Evolutionary conservation across 2,888 invertebrate genomes (phyloP).

Genomic region (Standfussiana lucernea): DNA sequence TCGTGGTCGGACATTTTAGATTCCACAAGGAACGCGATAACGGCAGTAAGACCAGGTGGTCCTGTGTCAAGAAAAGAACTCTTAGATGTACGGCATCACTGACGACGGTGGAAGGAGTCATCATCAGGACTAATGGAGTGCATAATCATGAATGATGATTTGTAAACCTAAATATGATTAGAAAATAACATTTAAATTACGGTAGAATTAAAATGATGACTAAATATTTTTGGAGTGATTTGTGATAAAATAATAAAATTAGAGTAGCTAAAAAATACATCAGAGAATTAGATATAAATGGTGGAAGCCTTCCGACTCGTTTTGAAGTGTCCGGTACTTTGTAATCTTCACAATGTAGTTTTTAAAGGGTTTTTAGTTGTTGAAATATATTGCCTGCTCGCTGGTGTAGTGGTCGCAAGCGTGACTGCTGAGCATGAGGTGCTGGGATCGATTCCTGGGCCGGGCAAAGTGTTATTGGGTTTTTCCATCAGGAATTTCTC

Average conservation of each 20-base stretch:
- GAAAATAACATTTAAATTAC: neutral
- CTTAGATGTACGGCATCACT: constrained; percentile 67
- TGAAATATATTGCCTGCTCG: no score
- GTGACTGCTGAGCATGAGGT: no score
- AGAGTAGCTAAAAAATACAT: neutral
- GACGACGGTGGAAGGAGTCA: constrained; percentile 62
- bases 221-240: neutral
- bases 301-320: neutral
- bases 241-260: neutral
- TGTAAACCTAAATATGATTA: neutral
- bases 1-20: constrained; percentile 59
- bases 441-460: no score
- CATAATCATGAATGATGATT: constrained; percentile 51
- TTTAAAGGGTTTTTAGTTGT: neutral
- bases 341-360: neutral
- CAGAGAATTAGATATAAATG: neutral
- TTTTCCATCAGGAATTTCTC: no score
- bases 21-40: constrained; percentile 59
- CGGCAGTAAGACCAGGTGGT: constrained; percentile 67
- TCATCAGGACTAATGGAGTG: constrained; percentile 47
- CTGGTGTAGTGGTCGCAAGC: no score
- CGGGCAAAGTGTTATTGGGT: no score
- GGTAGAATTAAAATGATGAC: no score
- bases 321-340: neutral
- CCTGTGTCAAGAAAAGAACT: constrained; percentile 68